Conservation (phyloP, 2,888 invertebrate species). For the Netelia inedita region DNA sequence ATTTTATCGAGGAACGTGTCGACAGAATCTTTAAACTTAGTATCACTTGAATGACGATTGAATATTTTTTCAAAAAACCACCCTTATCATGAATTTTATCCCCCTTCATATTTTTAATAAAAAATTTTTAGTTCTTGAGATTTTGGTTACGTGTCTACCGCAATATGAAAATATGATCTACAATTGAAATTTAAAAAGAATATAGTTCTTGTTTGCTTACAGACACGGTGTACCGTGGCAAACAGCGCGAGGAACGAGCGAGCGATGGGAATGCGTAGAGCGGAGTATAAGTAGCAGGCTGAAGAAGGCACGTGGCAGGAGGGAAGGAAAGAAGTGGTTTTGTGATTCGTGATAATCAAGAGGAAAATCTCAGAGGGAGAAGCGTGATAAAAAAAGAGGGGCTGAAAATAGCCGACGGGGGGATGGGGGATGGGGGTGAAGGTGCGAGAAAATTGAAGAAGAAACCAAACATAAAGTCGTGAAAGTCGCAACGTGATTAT, state of each 20-base stretch:
- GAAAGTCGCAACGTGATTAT: neutral
- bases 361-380: constrained; percentile 1
- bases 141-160: no score
- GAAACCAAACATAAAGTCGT: constrained; percentile 19
- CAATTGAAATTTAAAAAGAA: neutral
- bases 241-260: constrained; percentile 72
- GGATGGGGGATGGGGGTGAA: constrained; percentile 40
- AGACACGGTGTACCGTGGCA: constrained; percentile 74
- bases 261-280: constrained; percentile 77
- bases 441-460: constrained; percentile 26
- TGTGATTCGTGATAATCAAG: constrained; percentile 19
- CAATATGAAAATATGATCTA: no score
- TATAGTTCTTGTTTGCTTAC: constrained; percentile 41
- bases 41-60: no score
- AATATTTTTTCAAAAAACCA: no score
- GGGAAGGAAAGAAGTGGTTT: constrained; percentile 65
- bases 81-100: no score
- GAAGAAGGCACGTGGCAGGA: constrained; percentile 65
- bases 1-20: no score
- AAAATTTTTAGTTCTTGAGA: no score
- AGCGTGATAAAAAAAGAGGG: constrained; percentile 20
- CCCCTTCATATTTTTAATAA: no score
- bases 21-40: no score
- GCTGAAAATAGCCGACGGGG: neutral
- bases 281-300: constrained; percentile 77